phyloP scores from a whole-genome alignment of 1,140 invertebrate species.

The Chironomus tepperi region DNA sequence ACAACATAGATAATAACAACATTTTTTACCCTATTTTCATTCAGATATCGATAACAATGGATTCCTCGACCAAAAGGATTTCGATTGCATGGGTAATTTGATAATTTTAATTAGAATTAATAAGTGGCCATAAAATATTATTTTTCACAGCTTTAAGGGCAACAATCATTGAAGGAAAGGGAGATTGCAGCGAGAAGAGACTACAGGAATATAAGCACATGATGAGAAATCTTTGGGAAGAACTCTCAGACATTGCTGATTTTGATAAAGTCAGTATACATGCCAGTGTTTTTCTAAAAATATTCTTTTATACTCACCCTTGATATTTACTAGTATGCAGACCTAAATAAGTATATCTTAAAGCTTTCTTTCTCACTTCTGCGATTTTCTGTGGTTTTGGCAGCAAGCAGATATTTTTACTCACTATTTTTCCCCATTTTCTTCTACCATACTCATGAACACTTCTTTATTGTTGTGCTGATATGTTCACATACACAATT shows the following conservation, averaged over 20 bases:
- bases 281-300: background rate
- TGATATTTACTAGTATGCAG: too few relatives aligned
- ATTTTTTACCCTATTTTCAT: conserved; percentile 30
- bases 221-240: conserved; percentile 74
- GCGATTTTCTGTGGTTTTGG: too few relatives aligned
- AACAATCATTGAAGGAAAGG: conserved; percentile 71
- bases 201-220: conserved; percentile 70
- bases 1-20: too few relatives aligned
- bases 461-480: too few relatives aligned
- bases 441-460: too few relatives aligned
- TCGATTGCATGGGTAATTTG: conserved; percentile 52
- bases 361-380: too few relatives aligned
- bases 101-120: background rate
- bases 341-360: too few relatives aligned
- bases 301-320: background rate
- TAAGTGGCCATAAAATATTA: too few relatives aligned
- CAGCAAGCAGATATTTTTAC: too few relatives aligned
- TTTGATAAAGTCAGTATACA: conserved; percentile 62
- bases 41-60: conserved; percentile 78
- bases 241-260: conserved; percentile 71
- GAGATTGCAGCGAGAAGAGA: conserved; percentile 57
- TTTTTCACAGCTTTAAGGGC: conserved; percentile 51
- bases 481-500: too few relatives aligned
- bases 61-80: conserved; percentile 68
- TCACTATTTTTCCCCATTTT: too few relatives aligned